Base-by-base conservation (phyloP, 2,113 vertebrate species). In the Siphamia tubifer region DNA sequence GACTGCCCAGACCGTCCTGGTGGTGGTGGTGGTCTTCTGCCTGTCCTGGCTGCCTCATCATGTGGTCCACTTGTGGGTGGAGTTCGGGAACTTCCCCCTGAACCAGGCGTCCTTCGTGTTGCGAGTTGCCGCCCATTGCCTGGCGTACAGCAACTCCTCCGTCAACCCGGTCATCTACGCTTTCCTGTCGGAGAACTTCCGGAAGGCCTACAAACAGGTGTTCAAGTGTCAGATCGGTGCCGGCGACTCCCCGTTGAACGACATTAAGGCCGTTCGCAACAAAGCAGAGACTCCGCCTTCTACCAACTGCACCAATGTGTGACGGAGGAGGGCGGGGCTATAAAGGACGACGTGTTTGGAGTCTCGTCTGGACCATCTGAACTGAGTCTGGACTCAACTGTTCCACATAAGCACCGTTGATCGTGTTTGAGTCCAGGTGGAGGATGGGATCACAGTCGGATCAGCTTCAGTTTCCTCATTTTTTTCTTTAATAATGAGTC, bases 101-200 rank as follows among this genome's bases (percentile, higher is more conserved):
- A 99, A 95, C 65, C 95, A 95, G 55, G 96, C 95, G 11, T 98
- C 98, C 53, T 99, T 98, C 63, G 77, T 96, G 81, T 89, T 99
- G 64, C 92, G 96, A 13, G 85, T 99, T 68, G 87, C 89, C 0
- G 96, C 98, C 3, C 98, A 99, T 84, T 98, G 97, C 85, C 91
- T 99, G 91, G 96, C 96, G 0, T 99, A 99, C 88, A 98, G 98
- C 92, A 99, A 99, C 81, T 99, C 97, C 6, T 99, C 97, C 0
- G 95, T 99, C 72, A 99, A 99, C 69, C 98, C 98, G 0, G 95
- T 99, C 82, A 98, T 99, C 79, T 99, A 99, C 0, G 98, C 94
- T 0, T 99, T 99, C 68, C 94, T 99, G 24, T 99, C 97, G 0
- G 98, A 99, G 87, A 99, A 99, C 88, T 99, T 99, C 89, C 87